A percentile compares a stretch with the other conserved stretches of the same genome.
Conservation (phyloP, 2,888 invertebrate species). For the Latrodectus elegans region DNA sequence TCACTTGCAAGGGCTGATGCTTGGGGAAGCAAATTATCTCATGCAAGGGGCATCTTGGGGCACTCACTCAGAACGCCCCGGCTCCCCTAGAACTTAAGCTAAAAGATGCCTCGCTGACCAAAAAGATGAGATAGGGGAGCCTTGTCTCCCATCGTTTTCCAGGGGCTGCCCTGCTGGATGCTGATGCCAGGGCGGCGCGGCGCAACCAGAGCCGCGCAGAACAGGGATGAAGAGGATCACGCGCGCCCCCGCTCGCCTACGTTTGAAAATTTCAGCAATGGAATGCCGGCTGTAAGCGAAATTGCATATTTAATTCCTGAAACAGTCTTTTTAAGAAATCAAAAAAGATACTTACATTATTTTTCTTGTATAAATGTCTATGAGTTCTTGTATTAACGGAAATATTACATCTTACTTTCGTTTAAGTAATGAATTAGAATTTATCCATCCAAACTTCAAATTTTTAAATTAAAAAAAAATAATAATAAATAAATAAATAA, state of each 20-base stretch:
- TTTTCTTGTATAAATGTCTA: too few species aligned
- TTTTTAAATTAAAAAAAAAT: too few species aligned
- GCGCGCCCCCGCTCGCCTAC: background rate
- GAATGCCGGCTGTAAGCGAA: too few species aligned
- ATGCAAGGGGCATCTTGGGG: background rate
- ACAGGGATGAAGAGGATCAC: constrained; percentile 2
- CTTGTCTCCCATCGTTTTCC: constrained; percentile 37
- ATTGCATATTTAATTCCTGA: too few species aligned
- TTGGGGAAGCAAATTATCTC: background rate
- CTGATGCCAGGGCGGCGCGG: constrained; percentile 19
- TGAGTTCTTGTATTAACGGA: too few species aligned
- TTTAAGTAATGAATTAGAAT: too few species aligned
- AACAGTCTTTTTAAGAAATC: too few species aligned
- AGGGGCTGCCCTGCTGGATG: constrained; percentile 24
- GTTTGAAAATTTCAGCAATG: background rate
- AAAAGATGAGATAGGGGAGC: background rate
- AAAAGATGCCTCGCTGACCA: background rate
- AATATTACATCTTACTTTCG: too few species aligned
- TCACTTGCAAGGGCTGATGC: background rate
- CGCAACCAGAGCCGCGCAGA: constrained; percentile 17
- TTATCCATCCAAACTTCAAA: too few species aligned
- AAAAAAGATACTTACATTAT: too few species aligned
- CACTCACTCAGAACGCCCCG: background rate
- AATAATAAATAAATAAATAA: too few species aligned
- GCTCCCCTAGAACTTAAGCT: background rate